phyloP scores from a whole-genome alignment of 2,797 vertebrate species.

The Peromyscus attwateri region DNA sequence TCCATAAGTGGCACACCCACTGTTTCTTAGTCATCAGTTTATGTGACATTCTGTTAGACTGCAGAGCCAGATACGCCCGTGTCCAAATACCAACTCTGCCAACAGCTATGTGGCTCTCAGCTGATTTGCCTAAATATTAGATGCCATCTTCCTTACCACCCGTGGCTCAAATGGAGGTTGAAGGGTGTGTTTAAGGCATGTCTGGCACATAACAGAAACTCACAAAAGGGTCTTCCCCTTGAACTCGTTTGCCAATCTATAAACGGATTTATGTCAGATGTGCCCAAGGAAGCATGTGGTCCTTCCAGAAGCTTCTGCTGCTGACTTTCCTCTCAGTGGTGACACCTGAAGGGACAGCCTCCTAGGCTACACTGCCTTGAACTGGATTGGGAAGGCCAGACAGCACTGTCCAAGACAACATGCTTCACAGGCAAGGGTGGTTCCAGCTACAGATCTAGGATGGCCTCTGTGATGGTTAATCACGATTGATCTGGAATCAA shows the following conservation, averaged over 20 bases:
- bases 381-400: background rate
- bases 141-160: too few species aligned
- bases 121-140: background rate
- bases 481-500: background rate
- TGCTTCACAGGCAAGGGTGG: background rate
- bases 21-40: background rate
- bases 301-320: background rate
- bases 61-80: background rate
- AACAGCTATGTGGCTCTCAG: background rate
- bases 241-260: background rate
- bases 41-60: background rate
- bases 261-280: accelerated
- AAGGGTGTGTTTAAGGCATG: too few species aligned
- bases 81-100: background rate
- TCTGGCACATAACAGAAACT: background rate
- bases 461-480: too few species aligned
- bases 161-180: background rate
- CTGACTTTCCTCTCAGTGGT: too few species aligned
- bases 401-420: background rate
- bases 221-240: background rate
- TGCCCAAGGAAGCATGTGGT: background rate
- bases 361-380: too few species aligned
- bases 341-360: background rate
- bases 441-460: background rate
- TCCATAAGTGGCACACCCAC: background rate